Evolutionary conservation across 23 tunicate genomes (phyloP).

Genomic region (Styela clava): DNA sequence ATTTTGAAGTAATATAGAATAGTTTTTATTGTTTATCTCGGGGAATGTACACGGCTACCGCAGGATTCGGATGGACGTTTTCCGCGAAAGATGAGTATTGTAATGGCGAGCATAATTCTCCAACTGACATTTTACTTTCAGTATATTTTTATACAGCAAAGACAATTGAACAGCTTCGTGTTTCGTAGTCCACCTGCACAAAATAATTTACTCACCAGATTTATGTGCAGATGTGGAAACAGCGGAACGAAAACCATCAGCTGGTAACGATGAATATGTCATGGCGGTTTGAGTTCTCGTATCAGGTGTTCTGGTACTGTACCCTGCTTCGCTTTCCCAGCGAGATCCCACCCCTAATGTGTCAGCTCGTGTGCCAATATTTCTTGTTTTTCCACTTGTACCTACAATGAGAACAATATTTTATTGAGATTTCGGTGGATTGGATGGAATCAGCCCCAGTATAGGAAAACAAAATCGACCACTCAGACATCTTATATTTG

Average conservation of each 20-base stretch:
- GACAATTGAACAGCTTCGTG: too few relatives aligned
- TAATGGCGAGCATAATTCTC: too few relatives aligned
- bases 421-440: background rate
- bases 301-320: constrained; percentile 32
- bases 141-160: too few relatives aligned
- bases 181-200: too few relatives aligned
- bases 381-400: constrained; percentile 75
- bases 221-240: constrained; percentile 20
- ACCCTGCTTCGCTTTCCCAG: constrained; percentile 86
- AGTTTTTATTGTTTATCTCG: too few relatives aligned
- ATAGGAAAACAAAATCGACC: background rate
- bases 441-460: background rate
- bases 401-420: constrained; percentile 16
- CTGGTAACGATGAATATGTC: constrained; percentile 63
- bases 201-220: too few relatives aligned
- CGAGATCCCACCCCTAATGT: constrained; percentile 84
- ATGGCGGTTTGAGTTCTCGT: constrained; percentile 52
- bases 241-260: constrained; percentile 42
- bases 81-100: too few relatives aligned
- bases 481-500: too few relatives aligned
- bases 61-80: too few relatives aligned
- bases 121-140: too few relatives aligned
- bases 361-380: constrained; percentile 81
- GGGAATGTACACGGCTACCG: too few relatives aligned
- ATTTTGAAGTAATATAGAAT: too few relatives aligned